Evolutionary conservation across 2,113 vertebrate species (phyloP), one percentile per base, ranked within the genome.

Genomic region (Sinosuthora webbiana): DNA sequence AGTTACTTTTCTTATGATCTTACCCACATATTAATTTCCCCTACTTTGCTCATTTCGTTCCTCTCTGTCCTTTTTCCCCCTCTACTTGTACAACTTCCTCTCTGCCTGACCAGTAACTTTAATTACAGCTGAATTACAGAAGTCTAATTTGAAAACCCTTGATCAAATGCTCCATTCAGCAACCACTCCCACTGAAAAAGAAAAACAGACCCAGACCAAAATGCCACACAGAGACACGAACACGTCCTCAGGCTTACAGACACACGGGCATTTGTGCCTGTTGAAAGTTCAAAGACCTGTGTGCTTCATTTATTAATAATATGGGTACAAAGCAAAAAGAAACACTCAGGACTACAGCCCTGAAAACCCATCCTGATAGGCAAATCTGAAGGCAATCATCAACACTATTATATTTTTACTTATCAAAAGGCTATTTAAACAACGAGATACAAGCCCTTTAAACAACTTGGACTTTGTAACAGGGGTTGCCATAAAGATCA

Each of bases 331-430:
- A 91, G 47, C 87, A 93, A 74, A 93, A 93, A 86, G 90, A 84
- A 91, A 90, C 25, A 55, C 50, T 88, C 74, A 60, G 69, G 60
- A 71, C 92, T 76, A 47, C 41, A 80, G 85, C 74, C 80, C 79
- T 97, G 93, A 97, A 98, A 97, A 92, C 93, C 96, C 94, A 97
- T 91, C 91, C 90, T 87, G 97, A 98, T 97, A 98, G 80, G 44
- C 31, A 88, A 96, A 93, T 94, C 79, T 44, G 50, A 98, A 98
- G 93, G 97, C 97, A 97, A 97, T 97, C 97, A 94, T 89, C 73
- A 71, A 68, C 68, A 79, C 63, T 97, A 94, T 95, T 97, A 79
- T 96, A 97, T 84, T 96, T 71, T 84, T 87, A 65, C 68, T 97
- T 96, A 96, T 83, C 81, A 94, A 95, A 90, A 92, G 96, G 84